A percentile compares a stretch with the other conserved stretches of the same genome.
Evolutionary conservation across 1,140 invertebrate genomes (phyloP).

Genomic region (Scaptomyza pallida): DNA sequence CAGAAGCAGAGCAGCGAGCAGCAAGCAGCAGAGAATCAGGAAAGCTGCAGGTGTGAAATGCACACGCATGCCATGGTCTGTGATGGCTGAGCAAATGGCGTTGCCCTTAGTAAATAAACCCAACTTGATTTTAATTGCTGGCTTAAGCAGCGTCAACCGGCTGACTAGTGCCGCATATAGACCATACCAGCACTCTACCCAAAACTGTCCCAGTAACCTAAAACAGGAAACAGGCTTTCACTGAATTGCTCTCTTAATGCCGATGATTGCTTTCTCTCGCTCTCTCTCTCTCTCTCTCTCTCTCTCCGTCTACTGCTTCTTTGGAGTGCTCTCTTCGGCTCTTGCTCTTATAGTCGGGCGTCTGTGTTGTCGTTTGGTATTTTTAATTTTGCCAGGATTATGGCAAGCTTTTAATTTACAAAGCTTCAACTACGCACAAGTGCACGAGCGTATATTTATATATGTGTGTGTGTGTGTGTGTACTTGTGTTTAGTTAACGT

Average conservation of each 20-base stretch:
- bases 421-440: conserved; percentile 13
- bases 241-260: conserved; percentile 26
- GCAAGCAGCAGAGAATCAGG: background rate
- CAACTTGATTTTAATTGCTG: conserved; percentile 71
- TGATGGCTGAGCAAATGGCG: background rate
- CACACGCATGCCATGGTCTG: conserved; percentile 41
- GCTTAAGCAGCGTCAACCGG: conserved; percentile 42
- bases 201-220: conserved; percentile 64
- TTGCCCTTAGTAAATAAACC: conserved; percentile 51
- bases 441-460: conserved; percentile 7
- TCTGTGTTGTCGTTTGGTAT: conserved; percentile 35
- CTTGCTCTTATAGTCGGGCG: background rate
- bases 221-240: conserved; percentile 27
- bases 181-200: conserved; percentile 3
- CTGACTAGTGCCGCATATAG: background rate
- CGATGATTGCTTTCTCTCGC: conserved; percentile 7
- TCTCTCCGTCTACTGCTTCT: background rate
- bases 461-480: conserved; percentile 17
- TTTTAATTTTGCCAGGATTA: conserved; percentile 76
- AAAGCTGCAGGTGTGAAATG: conserved; percentile 48
- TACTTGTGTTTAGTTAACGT: conserved; percentile 32
- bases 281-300: conserved; percentile 4
- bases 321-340: conserved; percentile 1
- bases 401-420: conserved; percentile 61
- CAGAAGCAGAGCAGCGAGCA: conserved; percentile 2